These are phyloP conservation scores for Drosophila erecta DNA, from an alignment of 1,140 invertebrate species.

Conservation along the genomic window DNA sequence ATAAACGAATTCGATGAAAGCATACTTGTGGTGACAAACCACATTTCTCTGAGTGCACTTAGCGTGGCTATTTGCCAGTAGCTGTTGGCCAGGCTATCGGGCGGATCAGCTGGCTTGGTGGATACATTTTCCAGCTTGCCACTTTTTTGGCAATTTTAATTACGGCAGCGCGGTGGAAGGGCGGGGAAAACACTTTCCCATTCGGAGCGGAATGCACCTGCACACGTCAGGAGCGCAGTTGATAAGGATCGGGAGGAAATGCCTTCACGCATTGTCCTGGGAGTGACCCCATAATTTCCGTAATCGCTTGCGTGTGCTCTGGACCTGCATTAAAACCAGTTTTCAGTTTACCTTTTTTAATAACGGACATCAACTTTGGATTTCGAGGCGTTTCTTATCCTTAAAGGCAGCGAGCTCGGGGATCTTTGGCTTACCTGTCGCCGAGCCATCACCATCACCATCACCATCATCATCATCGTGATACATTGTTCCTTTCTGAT, in stretches of 20 bases:
- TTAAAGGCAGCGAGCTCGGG: conserved; percentile 36
- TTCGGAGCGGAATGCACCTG: conserved; percentile 66
- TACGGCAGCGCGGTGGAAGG: conserved; percentile 24
- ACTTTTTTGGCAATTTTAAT: conserved; percentile 62
- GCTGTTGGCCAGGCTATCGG: conserved; percentile 20
- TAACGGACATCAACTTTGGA: conserved; percentile 68
- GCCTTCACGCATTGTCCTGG: conserved; percentile 69
- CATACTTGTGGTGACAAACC: rapidly evolving
- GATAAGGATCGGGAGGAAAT: conserved; percentile 64
- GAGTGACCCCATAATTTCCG: conserved; percentile 68
- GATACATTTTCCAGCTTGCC: conserved; percentile 47
- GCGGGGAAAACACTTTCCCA: conserved; percentile 70
- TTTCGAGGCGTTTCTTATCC: conserved; percentile 74
- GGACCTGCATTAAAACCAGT: conserved; percentile 55
- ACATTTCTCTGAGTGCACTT: conserved; percentile 27
- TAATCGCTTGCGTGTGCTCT: conserved; percentile 68
- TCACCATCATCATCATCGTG: conserved; percentile 20
- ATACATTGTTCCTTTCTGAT: conserved; percentile 45
- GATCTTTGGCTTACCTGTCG: conserved; percentile 47
- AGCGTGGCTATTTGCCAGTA: conserved; percentile 45
- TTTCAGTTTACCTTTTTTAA: conserved; percentile 52
- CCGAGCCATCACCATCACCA: conserved; percentile 35
- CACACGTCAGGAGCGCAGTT: conserved; percentile 53
- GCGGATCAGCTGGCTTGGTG: conserved; percentile 12
- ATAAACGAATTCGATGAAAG: not conserved